Conservation (phyloP, 1,140 invertebrate species). For the Brachystomella parvula region DNA sequence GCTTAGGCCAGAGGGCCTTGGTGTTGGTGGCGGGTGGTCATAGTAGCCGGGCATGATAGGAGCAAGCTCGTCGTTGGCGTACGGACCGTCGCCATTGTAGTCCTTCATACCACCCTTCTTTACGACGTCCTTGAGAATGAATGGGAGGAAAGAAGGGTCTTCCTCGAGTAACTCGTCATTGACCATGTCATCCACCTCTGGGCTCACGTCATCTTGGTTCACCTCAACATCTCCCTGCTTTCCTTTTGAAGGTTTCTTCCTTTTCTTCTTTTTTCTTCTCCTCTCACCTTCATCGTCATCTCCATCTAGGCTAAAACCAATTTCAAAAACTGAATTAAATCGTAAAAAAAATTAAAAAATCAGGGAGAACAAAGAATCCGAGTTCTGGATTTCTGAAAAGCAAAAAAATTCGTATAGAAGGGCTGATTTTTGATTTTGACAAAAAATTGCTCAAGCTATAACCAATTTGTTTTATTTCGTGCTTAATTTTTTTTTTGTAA, state of each 20-base stretch:
- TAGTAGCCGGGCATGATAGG: neutral
- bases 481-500: no score
- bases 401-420: neutral
- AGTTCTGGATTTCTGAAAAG: neutral
- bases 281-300: constrained; percentile 23
- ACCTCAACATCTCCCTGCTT: constrained; percentile 11
- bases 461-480: no score
- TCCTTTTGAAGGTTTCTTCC: neutral
- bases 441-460: no score
- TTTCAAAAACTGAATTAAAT: neutral
- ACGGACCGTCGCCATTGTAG: neutral
- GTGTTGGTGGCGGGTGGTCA: neutral
- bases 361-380: neutral
- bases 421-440: no score
- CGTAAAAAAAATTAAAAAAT: neutral
- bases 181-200: constrained; percentile 23
- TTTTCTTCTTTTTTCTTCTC: neutral
- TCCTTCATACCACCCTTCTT: neutral
- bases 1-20: constrained; percentile 6
- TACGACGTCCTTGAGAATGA: constrained; percentile 18
- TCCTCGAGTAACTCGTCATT: constrained; percentile 28
- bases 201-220: constrained; percentile 18
- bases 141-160: constrained; percentile 21
- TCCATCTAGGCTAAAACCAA: constrained; percentile 1
- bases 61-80: neutral